Percentiles rank a stretch among this genome's conserved stretches.
Evolutionary conservation across 2,113 vertebrate species (phyloP).

Genomic region (Hyperopisus bebe): DNA sequence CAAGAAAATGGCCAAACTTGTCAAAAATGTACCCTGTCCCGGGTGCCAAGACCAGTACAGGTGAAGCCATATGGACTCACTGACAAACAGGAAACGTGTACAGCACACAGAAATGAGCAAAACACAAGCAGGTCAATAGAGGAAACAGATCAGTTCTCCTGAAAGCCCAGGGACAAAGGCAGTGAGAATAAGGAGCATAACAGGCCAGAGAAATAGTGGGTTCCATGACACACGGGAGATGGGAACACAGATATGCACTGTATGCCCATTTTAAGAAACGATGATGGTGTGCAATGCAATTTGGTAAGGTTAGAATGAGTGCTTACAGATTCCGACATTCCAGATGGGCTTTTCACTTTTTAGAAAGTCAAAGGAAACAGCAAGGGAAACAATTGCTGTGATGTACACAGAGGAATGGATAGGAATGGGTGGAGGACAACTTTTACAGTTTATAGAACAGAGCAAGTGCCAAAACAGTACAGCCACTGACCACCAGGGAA

Average conservation of each 20-base stretch:
- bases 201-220: neutral
- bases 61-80: neutral
- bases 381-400: neutral
- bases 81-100: neutral
- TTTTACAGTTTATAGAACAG: neutral
- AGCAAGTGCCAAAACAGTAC: neutral
- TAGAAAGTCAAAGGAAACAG: neutral
- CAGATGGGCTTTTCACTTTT: neutral
- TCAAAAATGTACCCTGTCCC: neutral
- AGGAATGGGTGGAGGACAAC: neutral
- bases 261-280: neutral
- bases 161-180: neutral
- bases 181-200: neutral
- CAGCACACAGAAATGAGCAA: conserved; percentile 6
- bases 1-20: neutral
- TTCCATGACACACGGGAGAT: neutral
- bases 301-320: neutral
- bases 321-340: neutral
- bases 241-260: neutral
- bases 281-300: neutral
- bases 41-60: neutral
- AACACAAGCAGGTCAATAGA: neutral
- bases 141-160: neutral
- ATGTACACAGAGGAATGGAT: neutral
- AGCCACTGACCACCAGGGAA: neutral